A percentile compares a stretch with the other conserved stretches of the same genome.
Evolutionary conservation across 1,140 invertebrate genomes (phyloP).

Genomic region (Trichonephila clavipes): DNA sequence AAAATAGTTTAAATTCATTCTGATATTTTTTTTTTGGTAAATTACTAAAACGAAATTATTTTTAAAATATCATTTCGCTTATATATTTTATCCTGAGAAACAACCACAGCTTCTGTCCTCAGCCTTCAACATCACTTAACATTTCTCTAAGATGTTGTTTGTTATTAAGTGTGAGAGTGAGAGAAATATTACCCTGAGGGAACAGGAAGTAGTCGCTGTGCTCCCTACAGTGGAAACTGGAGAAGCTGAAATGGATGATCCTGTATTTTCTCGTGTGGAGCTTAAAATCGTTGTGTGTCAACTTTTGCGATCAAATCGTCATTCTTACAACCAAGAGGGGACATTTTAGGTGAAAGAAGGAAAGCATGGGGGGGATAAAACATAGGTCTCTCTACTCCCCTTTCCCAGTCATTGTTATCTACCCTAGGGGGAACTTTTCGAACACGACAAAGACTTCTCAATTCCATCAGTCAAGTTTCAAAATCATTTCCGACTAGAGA

Average conservation of each 20-base stretch:
- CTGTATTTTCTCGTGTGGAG: slow-evolving; percentile 1
- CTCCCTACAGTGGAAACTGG: not conserved
- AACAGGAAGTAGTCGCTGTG: not conserved
- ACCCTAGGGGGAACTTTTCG: slow-evolving; percentile 36
- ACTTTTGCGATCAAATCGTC: slow-evolving; percentile 64
- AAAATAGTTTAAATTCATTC: too few relatives aligned
- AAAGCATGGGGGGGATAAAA: not conserved
- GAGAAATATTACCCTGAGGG: not conserved
- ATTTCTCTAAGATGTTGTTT: not conserved
- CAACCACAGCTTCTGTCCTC: not conserved
- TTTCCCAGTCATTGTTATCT: slow-evolving; percentile 50
- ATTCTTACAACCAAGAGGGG: slow-evolving; percentile 49
- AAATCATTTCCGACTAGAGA: slow-evolving; percentile 17
- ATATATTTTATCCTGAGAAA: not conserved
- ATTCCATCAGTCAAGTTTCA: slow-evolving; percentile 54
- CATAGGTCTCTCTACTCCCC: slow-evolving; percentile 30
- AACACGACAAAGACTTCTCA: slow-evolving; percentile 53
- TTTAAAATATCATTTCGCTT: not conserved
- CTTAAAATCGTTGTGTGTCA: slow-evolving; percentile 64
- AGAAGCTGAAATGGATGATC: slow-evolving; percentile 40
- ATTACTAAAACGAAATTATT: too few relatives aligned
- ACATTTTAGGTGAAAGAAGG: slow-evolving; percentile 9
- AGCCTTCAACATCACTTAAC: not conserved
- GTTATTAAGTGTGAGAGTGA: not conserved
- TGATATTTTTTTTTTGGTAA: too few relatives aligned